These are phyloP conservation scores for Eurytoma adleriae DNA, from an alignment of 2,888 invertebrate genomes.

Conservation along the genomic window DNA sequence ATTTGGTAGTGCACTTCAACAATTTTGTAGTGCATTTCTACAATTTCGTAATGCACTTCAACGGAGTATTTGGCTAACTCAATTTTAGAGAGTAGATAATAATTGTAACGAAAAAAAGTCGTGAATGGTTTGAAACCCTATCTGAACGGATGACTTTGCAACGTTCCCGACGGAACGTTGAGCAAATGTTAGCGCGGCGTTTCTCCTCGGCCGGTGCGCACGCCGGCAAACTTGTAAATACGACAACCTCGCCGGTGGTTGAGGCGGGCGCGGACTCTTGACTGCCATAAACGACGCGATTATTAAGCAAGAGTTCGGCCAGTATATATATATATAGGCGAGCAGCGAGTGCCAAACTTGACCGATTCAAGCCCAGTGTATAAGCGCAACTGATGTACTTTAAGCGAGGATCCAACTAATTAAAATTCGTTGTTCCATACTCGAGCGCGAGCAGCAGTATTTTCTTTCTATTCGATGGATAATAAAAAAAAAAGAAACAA, in stretches of 20 bases:
- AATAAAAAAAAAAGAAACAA: conserved; percentile 63
- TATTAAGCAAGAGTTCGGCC: conserved; percentile 1
- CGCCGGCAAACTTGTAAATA: conserved; percentile 31
- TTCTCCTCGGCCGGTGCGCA: background rate
- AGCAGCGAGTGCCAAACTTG: conserved; percentile 73
- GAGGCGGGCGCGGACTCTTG: background rate
- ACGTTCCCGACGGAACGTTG: no score
- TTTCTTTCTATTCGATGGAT: conserved; percentile 62
- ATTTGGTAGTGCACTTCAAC: no score
- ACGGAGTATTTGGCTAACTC: no score
- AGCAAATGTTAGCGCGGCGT: no score
- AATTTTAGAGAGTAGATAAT: no score
- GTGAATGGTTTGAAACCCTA: no score
- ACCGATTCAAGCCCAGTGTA: conserved; percentile 68
- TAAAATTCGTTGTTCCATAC: conserved; percentile 67
- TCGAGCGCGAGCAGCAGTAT: conserved; percentile 49
- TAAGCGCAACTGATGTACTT: conserved; percentile 59
- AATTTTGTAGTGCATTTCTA: no score
- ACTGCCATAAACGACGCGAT: conserved; percentile 32
- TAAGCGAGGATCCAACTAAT: conserved; percentile 58
- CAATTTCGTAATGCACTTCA: no score
- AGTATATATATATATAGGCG: conserved; percentile 17
- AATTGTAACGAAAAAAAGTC: no score
- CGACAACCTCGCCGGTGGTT: background rate
- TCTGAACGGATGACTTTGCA: no score